Percentiles rank a stretch among this genome's conserved stretches.
These are phyloP conservation scores for Drosophila quadrilineata DNA, from an alignment of 1,140 invertebrate species.

Conservation along the genomic window DNA sequence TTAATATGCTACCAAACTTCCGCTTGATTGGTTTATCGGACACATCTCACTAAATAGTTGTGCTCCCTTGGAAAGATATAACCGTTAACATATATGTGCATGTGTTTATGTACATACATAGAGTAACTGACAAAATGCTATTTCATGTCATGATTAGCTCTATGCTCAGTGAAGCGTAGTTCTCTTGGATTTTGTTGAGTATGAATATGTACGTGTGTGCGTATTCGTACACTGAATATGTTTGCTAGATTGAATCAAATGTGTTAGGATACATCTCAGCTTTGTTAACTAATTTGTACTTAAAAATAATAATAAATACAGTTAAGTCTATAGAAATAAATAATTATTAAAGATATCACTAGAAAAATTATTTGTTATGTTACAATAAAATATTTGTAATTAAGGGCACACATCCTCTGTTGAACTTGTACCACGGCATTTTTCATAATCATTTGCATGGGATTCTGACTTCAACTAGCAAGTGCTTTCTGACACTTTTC, in stretches of 20 bases:
- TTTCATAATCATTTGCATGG: constrained; percentile 21
- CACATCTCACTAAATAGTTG: constrained; percentile 24
- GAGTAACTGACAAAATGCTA: constrained; percentile 31
- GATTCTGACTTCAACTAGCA: constrained; percentile 9
- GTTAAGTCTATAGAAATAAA: no score
- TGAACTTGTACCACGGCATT: constrained; percentile 48
- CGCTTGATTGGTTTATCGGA: constrained; percentile 31
- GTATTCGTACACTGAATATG: background rate
- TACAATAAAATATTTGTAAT: constrained; percentile 3
- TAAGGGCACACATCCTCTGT: constrained; percentile 23
- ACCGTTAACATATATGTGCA: background rate
- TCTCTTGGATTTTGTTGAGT: constrained; percentile 4
- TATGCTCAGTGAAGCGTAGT: constrained; percentile 26
- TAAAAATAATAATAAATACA: no score
- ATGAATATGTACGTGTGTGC: constrained; percentile 1
- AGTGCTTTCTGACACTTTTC: constrained; percentile 30
- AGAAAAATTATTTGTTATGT: no score
- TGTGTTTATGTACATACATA: background rate
- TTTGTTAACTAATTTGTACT: no score
- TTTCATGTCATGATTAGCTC: constrained; percentile 35
- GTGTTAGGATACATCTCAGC: no score
- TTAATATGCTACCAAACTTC: constrained; percentile 17
- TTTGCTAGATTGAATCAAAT: no score
- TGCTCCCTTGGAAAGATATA: background rate
- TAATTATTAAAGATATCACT: no score